phyloP scores from a whole-genome alignment of 2,113 vertebrate genomes.

The Saccopteryx bilineata region DNA sequence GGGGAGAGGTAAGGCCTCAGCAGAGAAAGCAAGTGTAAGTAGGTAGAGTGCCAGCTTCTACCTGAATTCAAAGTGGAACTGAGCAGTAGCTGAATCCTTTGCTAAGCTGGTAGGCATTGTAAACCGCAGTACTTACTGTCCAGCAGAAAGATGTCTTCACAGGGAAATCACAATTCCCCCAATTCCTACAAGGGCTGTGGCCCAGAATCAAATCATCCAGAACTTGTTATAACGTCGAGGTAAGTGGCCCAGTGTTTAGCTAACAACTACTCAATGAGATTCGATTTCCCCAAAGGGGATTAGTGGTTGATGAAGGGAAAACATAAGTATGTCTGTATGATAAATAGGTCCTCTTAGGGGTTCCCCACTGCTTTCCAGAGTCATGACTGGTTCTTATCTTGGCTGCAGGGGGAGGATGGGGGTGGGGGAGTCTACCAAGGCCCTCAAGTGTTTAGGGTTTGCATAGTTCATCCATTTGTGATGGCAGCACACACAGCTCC shows the following conservation, averaged over 20 bases:
- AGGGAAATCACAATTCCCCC: constrained; percentile 31
- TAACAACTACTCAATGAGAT: constrained; percentile 21
- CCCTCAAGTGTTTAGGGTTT: neutral
- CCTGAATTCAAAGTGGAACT: constrained; percentile 83
- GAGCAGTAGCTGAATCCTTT: neutral
- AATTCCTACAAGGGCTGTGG: constrained; percentile 50
- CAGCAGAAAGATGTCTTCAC: constrained; percentile 17
- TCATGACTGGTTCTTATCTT: neutral
- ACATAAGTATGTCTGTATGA: neutral
- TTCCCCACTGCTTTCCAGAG: neutral
- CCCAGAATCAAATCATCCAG: constrained; percentile 44
- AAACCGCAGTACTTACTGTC: constrained; percentile 63
- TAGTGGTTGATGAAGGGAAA: constrained; percentile 15
- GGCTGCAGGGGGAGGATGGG: neutral
- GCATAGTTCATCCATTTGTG: neutral
- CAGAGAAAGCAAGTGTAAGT: constrained; percentile 60
- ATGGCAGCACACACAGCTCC: neutral
- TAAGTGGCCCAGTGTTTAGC: neutral
- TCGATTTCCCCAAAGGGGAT: neutral
- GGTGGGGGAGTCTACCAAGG: neutral
- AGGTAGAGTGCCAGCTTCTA: constrained; percentile 51
- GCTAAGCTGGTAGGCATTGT: constrained; percentile 50
- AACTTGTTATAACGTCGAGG: constrained; percentile 13
- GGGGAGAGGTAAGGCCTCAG: constrained; percentile 59
- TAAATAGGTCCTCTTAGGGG: neutral